Percentiles rank a stretch among this genome's conserved stretches.
Evolutionary conservation across 35 echinoderm and acorn worm species (phyloP).

Genomic region (Anneissia japonica): DNA sequence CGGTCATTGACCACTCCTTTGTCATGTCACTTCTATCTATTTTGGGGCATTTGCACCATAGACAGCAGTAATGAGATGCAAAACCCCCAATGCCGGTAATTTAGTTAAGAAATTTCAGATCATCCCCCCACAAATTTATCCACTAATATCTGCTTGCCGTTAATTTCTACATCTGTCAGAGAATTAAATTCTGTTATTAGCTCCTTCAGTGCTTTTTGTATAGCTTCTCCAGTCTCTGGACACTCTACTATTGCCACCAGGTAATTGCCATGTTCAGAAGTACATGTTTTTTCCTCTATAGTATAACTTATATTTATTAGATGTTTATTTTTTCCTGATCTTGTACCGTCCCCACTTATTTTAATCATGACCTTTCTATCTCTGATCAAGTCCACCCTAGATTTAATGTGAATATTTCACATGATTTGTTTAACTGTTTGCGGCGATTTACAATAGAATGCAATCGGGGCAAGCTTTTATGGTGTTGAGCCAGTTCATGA

Average conservation of each 20-base stretch:
- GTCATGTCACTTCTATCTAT: slow-evolving; percentile 26
- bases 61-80: slow-evolving; percentile 33
- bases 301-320: slow-evolving; percentile 49
- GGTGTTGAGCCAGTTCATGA: slow-evolving; percentile 41
- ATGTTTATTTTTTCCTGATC: slow-evolving; percentile 45
- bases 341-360: slow-evolving; percentile 35
- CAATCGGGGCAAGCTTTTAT: neutral
- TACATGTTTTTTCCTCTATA: slow-evolving; percentile 36
- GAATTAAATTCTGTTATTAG: slow-evolving; percentile 29
- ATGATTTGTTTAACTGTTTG: slow-evolving; percentile 12
- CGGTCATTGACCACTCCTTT: slow-evolving; percentile 60
- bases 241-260: slow-evolving; percentile 29
- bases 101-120: slow-evolving; percentile 46
- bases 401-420: slow-evolving; percentile 4
- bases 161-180: slow-evolving; percentile 3
- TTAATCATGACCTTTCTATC: slow-evolving; percentile 38
- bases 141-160: slow-evolving; percentile 2
- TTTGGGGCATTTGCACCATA: slow-evolving; percentile 67
- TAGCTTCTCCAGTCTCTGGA: slow-evolving; percentile 39
- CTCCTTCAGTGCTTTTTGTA: slow-evolving; percentile 12
- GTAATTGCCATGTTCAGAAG: slow-evolving; percentile 48
- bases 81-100: slow-evolving; percentile 44
- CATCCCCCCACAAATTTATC: slow-evolving; percentile 29
- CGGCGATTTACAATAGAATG: slow-evolving; percentile 25
- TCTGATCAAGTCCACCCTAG: slow-evolving; percentile 29